These are phyloP conservation scores for Helogale parvula DNA, from an alignment of 2,113 vertebrate genomes.

Conservation along the genomic window DNA sequence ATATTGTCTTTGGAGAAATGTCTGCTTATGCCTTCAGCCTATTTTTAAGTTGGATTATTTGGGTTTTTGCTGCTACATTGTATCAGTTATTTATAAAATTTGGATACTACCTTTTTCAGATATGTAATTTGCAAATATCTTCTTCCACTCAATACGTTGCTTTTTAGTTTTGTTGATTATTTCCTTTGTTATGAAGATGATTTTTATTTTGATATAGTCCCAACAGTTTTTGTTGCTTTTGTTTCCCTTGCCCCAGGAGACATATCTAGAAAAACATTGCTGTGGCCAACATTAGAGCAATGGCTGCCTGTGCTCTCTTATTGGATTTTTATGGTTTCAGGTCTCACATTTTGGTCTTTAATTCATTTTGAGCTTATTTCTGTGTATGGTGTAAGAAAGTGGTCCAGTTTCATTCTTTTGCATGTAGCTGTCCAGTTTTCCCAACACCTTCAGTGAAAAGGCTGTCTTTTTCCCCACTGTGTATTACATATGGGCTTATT, in stretches of 20 bases:
- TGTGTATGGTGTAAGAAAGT: background rate
- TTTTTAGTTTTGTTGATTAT: background rate
- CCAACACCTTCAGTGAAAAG: background rate
- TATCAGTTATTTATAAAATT: background rate
- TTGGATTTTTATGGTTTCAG: background rate
- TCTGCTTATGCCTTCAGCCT: background rate
- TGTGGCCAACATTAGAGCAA: background rate
- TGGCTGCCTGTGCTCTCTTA: background rate
- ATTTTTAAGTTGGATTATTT: background rate
- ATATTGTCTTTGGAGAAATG: background rate
- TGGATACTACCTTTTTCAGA: background rate
- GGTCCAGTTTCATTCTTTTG: background rate
- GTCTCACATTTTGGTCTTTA: background rate
- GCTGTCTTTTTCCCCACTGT: background rate
- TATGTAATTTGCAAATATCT: background rate
- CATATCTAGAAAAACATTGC: background rate
- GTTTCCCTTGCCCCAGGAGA: background rate
- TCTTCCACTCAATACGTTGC: background rate
- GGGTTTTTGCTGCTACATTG: background rate
- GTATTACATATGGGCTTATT: background rate
- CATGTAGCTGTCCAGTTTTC: background rate
- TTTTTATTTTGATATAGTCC: background rate
- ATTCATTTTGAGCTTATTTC: background rate
- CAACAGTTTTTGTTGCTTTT: background rate
- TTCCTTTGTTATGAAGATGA: background rate